phyloP scores from a whole-genome alignment of 2,113 vertebrate species.

The Gymnogyps californianus region DNA sequence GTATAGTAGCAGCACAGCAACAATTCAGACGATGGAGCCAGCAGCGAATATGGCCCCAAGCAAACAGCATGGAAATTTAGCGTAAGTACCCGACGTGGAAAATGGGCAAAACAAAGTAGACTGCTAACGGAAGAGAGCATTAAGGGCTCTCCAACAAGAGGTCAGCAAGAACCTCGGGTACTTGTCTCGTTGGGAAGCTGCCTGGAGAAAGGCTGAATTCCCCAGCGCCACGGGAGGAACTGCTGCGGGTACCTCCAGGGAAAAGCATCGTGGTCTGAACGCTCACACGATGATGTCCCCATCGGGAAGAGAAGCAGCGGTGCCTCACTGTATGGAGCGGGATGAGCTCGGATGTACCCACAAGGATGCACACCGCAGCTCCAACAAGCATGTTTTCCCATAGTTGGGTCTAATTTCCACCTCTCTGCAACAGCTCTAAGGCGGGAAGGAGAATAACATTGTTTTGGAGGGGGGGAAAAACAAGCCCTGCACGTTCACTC shows the following conservation, averaged over 20 bases:
- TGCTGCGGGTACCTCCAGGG: background rate
- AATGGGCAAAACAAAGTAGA: background rate
- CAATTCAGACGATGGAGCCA: background rate
- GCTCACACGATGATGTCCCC: fast-evolving
- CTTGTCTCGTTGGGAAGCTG: background rate
- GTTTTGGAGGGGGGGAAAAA: too few species aligned
- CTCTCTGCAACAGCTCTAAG: background rate
- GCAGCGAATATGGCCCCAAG: fast-evolving
- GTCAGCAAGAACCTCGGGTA: background rate
- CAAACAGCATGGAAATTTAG: background rate
- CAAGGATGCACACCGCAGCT: background rate
- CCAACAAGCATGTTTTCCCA: fast-evolving
- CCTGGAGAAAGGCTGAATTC: background rate
- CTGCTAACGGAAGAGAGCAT: fast-evolving
- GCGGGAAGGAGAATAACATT: background rate
- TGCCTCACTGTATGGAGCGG: background rate
- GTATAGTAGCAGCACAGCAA: background rate
- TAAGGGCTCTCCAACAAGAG: background rate
- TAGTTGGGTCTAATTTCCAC: background rate
- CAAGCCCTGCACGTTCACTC: fast-evolving
- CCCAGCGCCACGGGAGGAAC: fast-evolving
- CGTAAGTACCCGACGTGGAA: fast-evolving
- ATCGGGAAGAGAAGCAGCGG: too few species aligned
- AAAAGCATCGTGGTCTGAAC: background rate
- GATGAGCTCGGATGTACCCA: background rate